Evolutionary conservation across 2,888 invertebrate genomes (phyloP).

Genomic region (Scaptomyza tumidula): DNA sequence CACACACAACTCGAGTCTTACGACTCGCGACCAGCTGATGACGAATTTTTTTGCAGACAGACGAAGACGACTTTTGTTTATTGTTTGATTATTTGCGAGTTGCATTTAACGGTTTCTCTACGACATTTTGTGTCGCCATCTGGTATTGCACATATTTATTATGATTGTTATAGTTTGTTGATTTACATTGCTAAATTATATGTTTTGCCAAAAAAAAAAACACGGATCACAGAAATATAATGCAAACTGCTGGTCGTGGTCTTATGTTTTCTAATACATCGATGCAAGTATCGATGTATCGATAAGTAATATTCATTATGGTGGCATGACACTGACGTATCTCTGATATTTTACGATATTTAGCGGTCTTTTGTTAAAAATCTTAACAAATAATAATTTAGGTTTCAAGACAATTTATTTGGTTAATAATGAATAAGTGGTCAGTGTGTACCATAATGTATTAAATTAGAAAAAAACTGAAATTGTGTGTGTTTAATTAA

Average conservation of each 20-base stretch:
- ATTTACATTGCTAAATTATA: slow-evolving; percentile 52
- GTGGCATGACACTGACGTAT: slow-evolving; percentile 32
- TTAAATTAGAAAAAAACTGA: too few species aligned
- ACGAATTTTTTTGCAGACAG: slow-evolving; percentile 69
- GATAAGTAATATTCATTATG: slow-evolving; percentile 3
- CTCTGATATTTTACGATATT: not conserved
- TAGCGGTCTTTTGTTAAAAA: not conserved
- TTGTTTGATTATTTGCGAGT: slow-evolving; percentile 23
- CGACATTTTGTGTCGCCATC: slow-evolving; percentile 33
- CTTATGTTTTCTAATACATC: slow-evolving; percentile 42
- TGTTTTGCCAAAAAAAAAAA: slow-evolving; percentile 11
- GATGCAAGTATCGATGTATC: slow-evolving; percentile 33
- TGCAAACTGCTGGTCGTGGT: slow-evolving; percentile 34
- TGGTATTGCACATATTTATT: slow-evolving; percentile 45
- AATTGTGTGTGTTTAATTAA: too few species aligned
- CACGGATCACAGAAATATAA: slow-evolving; percentile 42
- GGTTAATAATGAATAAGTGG: too few species aligned
- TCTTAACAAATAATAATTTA: not conserved
- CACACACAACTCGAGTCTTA: slow-evolving; percentile 27
- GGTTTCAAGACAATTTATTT: too few species aligned
- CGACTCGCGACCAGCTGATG: slow-evolving; percentile 67
- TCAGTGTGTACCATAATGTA: too few species aligned
- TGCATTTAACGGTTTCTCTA: slow-evolving; percentile 19
- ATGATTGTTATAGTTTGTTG: slow-evolving; percentile 20
- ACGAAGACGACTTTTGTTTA: slow-evolving; percentile 35